These are phyloP conservation scores for Apis cerana DNA, from an alignment of 1,140 invertebrate species.

Conservation along the genomic window DNA sequence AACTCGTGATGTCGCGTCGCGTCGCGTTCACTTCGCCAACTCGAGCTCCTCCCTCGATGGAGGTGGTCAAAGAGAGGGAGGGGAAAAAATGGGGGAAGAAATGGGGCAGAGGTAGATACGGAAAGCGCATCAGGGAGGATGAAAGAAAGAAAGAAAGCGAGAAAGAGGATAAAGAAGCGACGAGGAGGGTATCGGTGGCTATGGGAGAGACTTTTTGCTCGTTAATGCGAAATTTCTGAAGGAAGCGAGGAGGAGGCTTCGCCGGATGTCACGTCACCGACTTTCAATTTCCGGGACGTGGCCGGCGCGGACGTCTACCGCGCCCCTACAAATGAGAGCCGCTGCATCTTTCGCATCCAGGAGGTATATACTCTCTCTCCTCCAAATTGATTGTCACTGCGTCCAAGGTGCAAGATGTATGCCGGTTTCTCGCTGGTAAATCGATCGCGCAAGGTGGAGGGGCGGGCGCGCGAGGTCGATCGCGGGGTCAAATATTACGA, in stretches of 20 bases:
- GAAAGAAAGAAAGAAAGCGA: background rate
- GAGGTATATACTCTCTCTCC: background rate
- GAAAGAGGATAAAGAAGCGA: background rate
- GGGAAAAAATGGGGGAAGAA: background rate
- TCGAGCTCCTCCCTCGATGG: constrained; percentile 24
- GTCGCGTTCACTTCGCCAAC: constrained; percentile 10
- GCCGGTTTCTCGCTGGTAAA: constrained; percentile 17
- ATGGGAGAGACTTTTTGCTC: constrained; percentile 42
- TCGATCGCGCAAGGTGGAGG: constrained; percentile 18
- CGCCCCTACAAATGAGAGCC: constrained; percentile 29
- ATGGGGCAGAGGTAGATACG: background rate
- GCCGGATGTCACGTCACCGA: constrained; percentile 73
- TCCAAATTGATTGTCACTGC: constrained; percentile 60
- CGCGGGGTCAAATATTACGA: constrained; percentile 31
- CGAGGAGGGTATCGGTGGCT: constrained; percentile 12
- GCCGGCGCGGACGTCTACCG: background rate
- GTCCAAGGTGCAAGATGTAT: constrained; percentile 59
- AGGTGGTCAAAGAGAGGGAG: background rate
- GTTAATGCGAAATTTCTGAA: constrained; percentile 64
- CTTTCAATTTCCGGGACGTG: constrained; percentile 74
- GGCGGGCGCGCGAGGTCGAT: background rate
- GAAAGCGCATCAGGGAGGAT: background rate
- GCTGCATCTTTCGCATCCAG: constrained; percentile 9
- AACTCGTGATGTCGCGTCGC: constrained; percentile 49
- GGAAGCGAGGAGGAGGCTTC: constrained; percentile 39